Evolutionary conservation across 2,888 invertebrate species (phyloP).

Genomic region (Gibbula magus): DNA sequence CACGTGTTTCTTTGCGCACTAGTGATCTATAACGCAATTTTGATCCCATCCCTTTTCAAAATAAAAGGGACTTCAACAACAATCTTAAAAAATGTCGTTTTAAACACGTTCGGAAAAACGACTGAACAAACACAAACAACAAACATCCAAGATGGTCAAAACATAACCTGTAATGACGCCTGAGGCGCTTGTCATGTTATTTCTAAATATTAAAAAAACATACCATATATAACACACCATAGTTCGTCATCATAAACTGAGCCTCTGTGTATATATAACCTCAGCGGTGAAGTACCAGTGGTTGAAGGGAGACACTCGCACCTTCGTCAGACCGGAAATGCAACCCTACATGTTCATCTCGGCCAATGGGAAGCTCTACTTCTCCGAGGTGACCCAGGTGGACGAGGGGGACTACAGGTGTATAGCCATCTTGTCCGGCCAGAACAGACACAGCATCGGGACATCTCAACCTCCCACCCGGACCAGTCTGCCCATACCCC

Average conservation of each 20-base stretch:
- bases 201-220: too few species aligned
- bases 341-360: constrained; percentile 89
- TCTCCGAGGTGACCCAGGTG: constrained; percentile 92
- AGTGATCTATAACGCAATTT: too few species aligned
- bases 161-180: too few species aligned
- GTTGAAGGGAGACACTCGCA: constrained; percentile 91
- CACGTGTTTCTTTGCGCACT: too few species aligned
- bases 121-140: too few species aligned
- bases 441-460: constrained; percentile 49
- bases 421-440: constrained; percentile 48
- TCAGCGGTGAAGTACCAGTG: constrained; percentile 82
- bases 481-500: constrained; percentile 64
- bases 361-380: constrained; percentile 93
- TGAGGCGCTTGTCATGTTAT: too few species aligned
- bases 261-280: not conserved
- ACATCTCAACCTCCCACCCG: constrained; percentile 54
- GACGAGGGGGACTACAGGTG: constrained; percentile 61
- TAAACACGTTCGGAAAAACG: too few species aligned
- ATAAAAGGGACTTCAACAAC: too few species aligned
- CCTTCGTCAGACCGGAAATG: constrained; percentile 94
- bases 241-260: not conserved
- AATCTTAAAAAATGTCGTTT: too few species aligned
- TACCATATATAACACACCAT: not conserved
- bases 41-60: too few species aligned
- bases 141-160: too few species aligned